Evolutionary conservation across 2,797 vertebrate species (phyloP), one percentile per base, ranked within the genome.

Genomic region (Pseudochirops corinnae): DNA sequence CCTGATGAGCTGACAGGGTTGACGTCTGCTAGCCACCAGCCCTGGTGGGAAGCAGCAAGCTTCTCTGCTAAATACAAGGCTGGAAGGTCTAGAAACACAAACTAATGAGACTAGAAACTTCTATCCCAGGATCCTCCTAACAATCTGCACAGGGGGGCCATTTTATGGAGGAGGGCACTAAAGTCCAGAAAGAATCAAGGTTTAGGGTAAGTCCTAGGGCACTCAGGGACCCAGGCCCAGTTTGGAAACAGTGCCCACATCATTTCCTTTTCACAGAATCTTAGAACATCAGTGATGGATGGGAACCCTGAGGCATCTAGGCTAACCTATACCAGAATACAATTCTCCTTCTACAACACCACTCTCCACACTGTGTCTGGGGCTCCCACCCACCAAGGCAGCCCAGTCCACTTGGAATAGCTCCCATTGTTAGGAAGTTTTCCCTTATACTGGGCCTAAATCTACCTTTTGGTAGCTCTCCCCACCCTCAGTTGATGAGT

Each of bases 1-100:
- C 56, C 67, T 96, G 95, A 97, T 94, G 90, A 97, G 91, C 58
- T 96, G 62, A 96, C 62, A 87, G 60, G 96, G 46, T 87, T 94
- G 74, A 26, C 21, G 21, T 94, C n/a, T 33, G 52, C 52, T 62
- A 94, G 18, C 56, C 14, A 60, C 9, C n/a, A 50, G 93, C 94
- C 46, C 60, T 39, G 56, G 39, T 92, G 92, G 46, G 95, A 26
- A 31, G 52, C 18, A 94, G 96, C 28, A 7, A 57, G 50, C 0
- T 9, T 53, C 56, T 53, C 53, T 96, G 10, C 18, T 95, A 56
- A 94, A 39, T 93, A 16, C 92, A 93, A 95, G 95, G 55, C 31
- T 39, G 50, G 91, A 93, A 96, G 60, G 28, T 60, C 58, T 91
- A 94, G 21, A 18, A 91, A 95, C 92, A 53, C 53, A 96, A 57